phyloP scores from a whole-genome alignment of 2,113 vertebrate genomes.

The Motacilla alba region DNA sequence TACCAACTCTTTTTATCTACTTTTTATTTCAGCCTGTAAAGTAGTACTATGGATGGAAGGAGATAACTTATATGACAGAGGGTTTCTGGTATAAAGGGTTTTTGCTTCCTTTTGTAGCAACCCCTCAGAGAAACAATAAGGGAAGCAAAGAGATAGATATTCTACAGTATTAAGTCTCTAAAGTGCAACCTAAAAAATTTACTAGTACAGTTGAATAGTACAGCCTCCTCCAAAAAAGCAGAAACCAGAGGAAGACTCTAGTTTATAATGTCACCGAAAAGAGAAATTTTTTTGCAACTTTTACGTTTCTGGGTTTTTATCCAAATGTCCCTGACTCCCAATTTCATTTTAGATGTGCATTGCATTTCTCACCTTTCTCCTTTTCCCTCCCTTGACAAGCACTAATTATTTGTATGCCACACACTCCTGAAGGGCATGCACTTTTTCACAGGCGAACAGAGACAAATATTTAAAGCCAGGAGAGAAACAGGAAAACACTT shows the following conservation, averaged over 20 bases:
- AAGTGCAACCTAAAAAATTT: background rate
- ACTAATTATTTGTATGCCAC: background rate
- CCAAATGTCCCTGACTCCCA: background rate
- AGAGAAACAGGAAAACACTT: background rate
- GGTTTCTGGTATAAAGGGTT: background rate
- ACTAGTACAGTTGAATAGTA: background rate
- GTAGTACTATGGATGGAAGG: background rate
- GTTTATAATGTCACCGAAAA: background rate
- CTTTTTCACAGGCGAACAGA: background rate
- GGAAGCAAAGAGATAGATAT: background rate
- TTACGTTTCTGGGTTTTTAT: background rate
- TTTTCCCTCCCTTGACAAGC: background rate
- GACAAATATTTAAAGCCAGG: background rate
- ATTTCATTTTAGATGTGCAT: background rate
- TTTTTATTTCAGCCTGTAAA: constrained; percentile 23
- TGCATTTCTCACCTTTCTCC: background rate
- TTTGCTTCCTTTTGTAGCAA: constrained; percentile 4
- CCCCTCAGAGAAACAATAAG: constrained; percentile 28
- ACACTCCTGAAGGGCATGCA: background rate
- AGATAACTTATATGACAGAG: background rate
- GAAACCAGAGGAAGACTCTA: background rate
- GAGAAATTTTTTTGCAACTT: background rate
- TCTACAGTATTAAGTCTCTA: background rate
- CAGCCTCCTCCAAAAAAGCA: background rate
- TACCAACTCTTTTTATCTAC: background rate